Base-by-base conservation (phyloP, 37 sponge, comb jelly and placozoan species). In the Ephydatia muelleri region DNA sequence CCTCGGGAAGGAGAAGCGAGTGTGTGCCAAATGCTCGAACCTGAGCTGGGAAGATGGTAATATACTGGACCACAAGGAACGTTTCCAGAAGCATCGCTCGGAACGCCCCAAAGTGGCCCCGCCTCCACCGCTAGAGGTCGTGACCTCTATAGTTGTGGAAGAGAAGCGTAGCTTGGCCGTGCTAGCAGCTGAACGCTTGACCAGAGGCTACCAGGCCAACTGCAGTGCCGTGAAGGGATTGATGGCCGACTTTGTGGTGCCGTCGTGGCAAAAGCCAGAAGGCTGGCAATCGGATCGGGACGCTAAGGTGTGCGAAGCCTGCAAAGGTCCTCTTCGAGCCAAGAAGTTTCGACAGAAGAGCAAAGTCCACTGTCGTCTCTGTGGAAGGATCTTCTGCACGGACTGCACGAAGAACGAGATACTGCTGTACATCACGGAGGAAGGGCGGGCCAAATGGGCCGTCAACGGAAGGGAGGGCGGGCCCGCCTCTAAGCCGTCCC, bases 301-400 rank as follows among this genome's bases (percentile, higher is more conserved):
- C 22, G 72, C 80, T 8, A 48, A 83, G 29, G 38, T 9, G 3
- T 93, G 93, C 32, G 27, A 23, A 35, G 32, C 77, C 28, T 82
- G 83, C 68, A 37, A 79, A 6, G 68, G 26, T 64, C 72, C 26
- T 32, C 28, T 85, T 72, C 16, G 39, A 37, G 0, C 43, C 43
- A n/a, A 31, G 12, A 30, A 32, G 22, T 78, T 90, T 1, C 48
- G 70, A 5, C 27, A 68, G 14, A 67, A 86, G 38, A 2, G 13
- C 0, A 93, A 89, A 68, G 28, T 86, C 67, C 66, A 93, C 79
- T 93, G 93, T 48, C 79, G 93, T 5, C 47, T 93, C 29, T 88
- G 93, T 74, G 93, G 93, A 19, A 82, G 85, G 38, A 82, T 93
- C 28, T 89, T 85, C 48, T 93, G 93, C 66, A 26, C 65, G 12